Base-by-base conservation (phyloP, 2,797 vertebrate genomes). In the Sebastes wilsoni region DNA sequence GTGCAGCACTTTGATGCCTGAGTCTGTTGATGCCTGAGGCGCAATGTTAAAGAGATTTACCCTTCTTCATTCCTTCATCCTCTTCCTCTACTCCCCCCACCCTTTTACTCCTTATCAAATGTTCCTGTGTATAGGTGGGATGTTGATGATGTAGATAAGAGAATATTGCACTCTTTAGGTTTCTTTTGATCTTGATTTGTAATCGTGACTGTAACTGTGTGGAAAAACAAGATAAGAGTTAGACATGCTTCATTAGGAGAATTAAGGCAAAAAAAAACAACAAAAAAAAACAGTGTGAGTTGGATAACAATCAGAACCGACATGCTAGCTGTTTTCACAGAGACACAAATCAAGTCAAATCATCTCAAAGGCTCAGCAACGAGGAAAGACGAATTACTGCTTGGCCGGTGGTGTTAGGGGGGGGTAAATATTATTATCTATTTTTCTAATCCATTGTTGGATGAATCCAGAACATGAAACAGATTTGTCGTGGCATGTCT, bases 131-230 rank as follows among this genome's bases (percentile, higher is more conserved):
- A 89, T 91, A 89, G 92, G 91, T 94, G 93, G 84, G 92, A 87
- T 90, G 79, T 92, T 58, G 87, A 87, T 86, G 80, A 89, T 94
- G 91, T 93, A 94, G 91, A 94, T 93, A 93, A 93, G 91, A 94
- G 83, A 94, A 87, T 93, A 88, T 88, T 94, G 92, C 92, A 94
- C 92, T 93, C 84, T 87, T 90, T 90, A 90, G 85, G 88, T 92
- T 93, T 93, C 86, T 90, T 93, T 93, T 93, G 72, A 93, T 93
- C 92, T 90, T 83, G 71, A 92, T 92, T 94, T 92, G 85, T 94
- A 87, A 94, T 87, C 88, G 92, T 93, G 90, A 92, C 93, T 90
- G 90, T 92, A 92, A 90, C 82, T 91, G 87, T 94, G 91, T 93
- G 89, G 85, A 88, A 92, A 88, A 90, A 91, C 82, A 85, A 91